Conservation (phyloP, 2,797 vertebrate species). For the Coranthus polyacanthus region DNA sequence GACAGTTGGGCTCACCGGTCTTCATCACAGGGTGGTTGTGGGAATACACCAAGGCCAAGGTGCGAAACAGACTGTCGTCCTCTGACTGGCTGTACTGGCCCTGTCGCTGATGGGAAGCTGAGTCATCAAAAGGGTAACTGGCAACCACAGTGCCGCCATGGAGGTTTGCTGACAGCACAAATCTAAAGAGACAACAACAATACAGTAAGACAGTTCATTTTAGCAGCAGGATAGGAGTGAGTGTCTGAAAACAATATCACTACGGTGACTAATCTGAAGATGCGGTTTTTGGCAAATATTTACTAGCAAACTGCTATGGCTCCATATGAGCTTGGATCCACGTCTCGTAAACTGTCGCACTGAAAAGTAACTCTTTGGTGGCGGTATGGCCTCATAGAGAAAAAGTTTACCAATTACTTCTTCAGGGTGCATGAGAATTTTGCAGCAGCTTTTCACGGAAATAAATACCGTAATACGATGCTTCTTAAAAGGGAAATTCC, state of each 20-base stretch:
- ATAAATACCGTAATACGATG: neutral
- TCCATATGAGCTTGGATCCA: too few relatives aligned
- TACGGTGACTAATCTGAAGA: neutral
- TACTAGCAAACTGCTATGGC: too few relatives aligned
- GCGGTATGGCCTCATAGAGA: too few relatives aligned
- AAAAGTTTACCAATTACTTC: too few relatives aligned
- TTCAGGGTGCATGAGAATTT: too few relatives aligned
- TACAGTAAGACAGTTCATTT: slow-evolving; percentile 6
- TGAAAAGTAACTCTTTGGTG: too few relatives aligned
- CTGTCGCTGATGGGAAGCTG: slow-evolving; percentile 78
- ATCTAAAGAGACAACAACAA: slow-evolving; percentile 78
- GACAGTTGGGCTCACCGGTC: slow-evolving; percentile 91
- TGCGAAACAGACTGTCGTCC: slow-evolving; percentile 92
- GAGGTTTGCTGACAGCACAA: slow-evolving; percentile 96
- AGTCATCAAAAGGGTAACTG: slow-evolving; percentile 98
- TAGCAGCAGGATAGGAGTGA: neutral
- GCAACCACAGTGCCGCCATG: slow-evolving; percentile 97
- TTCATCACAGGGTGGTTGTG: slow-evolving; percentile 93
- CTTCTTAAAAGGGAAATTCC: neutral
- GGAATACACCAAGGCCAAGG: slow-evolving; percentile 91
- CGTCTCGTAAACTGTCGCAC: too few relatives aligned
- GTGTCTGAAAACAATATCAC: neutral
- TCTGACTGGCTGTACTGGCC: slow-evolving; percentile 91
- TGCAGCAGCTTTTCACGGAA: neutral
- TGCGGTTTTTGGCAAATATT: too few relatives aligned